Percentiles rank a stretch among this genome's conserved stretches.
Conservation (phyloP, 2,797 vertebrate species). For the Triplophysa bombifrons region DNA sequence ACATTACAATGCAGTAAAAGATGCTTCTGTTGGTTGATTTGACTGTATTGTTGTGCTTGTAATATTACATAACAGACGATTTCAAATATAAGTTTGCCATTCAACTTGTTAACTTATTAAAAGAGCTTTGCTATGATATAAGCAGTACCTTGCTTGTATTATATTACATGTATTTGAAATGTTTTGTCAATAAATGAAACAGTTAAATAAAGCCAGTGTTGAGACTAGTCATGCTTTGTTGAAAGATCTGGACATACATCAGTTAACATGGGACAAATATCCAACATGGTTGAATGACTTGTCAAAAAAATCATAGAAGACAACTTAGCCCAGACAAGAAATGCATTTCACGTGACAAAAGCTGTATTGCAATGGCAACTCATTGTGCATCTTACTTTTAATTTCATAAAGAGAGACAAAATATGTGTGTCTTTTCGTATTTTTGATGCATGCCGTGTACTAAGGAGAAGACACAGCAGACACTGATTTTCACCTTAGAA, state of each 20-base stretch:
- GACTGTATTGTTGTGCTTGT: slow-evolving; percentile 35
- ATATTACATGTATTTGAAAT: slow-evolving; percentile 34
- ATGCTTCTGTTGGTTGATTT: background rate
- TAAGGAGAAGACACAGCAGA: background rate
- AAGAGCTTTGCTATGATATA: slow-evolving; percentile 12
- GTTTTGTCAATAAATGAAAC: slow-evolving; percentile 28
- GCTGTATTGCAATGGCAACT: slow-evolving; percentile 46
- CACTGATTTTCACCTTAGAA: background rate
- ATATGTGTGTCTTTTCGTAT: background rate
- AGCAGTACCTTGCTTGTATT: slow-evolving; percentile 8
- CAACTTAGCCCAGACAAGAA: slow-evolving; percentile 6
- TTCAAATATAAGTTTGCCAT: background rate
- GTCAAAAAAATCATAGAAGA: background rate
- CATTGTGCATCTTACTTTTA: slow-evolving; percentile 17
- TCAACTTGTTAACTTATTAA: background rate
- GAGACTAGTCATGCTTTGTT: background rate
- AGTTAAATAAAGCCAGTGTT: background rate
- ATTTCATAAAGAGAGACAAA: slow-evolving; percentile 15
- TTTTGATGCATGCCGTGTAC: slow-evolving; percentile 20
- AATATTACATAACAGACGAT: background rate
- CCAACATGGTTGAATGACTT: background rate
- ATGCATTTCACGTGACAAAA: background rate
- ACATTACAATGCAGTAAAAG: slow-evolving; percentile 4
- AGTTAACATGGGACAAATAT: background rate
- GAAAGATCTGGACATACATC: background rate